Evolutionary conservation across 2,888 invertebrate species (phyloP).

Genomic region (Andricus quercusramuli): DNA sequence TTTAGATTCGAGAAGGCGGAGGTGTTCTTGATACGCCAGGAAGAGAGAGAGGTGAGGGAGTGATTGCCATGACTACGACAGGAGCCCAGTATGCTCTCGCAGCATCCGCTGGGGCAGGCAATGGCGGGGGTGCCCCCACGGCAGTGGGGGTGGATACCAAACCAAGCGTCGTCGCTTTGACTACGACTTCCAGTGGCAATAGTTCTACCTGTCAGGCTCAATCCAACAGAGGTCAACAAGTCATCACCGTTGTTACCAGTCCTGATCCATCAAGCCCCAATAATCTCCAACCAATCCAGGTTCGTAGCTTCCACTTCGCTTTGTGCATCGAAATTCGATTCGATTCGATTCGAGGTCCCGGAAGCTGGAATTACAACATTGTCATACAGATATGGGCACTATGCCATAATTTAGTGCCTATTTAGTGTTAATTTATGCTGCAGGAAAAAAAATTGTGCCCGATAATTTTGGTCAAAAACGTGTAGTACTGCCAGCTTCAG

Average conservation of each 20-base stretch:
- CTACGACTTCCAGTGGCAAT: conserved; percentile 74
- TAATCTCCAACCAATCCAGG: conserved; percentile 77
- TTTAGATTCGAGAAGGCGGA: conserved; percentile 67
- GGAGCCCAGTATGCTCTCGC: conserved; percentile 77
- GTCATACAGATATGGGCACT: too few relatives aligned
- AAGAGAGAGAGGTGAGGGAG: conserved; percentile 73
- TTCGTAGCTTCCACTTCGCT: conserved; percentile 56
- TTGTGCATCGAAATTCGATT: neutral
- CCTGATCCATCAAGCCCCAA: conserved; percentile 76
- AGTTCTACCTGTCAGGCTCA: conserved; percentile 72
- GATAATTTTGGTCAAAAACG: too few relatives aligned
- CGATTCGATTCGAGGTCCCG: too few relatives aligned
- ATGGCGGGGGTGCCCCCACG: conserved; percentile 72
- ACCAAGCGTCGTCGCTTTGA: conserved; percentile 75
- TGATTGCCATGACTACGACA: conserved; percentile 78
- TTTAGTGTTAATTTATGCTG: too few relatives aligned
- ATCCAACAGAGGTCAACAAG: conserved; percentile 73
- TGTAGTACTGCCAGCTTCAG: too few relatives aligned
- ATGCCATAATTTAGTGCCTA: too few relatives aligned
- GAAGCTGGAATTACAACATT: too few relatives aligned
- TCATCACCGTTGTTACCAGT: conserved; percentile 76
- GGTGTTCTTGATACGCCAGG: conserved; percentile 69
- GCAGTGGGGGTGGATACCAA: conserved; percentile 74
- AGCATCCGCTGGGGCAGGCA: conserved; percentile 75
- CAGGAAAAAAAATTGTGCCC: too few relatives aligned